Evolutionary conservation across 2,888 invertebrate genomes (phyloP), one percentile per base, ranked within the genome.

Genomic region (Tribolium freemani): DNA sequence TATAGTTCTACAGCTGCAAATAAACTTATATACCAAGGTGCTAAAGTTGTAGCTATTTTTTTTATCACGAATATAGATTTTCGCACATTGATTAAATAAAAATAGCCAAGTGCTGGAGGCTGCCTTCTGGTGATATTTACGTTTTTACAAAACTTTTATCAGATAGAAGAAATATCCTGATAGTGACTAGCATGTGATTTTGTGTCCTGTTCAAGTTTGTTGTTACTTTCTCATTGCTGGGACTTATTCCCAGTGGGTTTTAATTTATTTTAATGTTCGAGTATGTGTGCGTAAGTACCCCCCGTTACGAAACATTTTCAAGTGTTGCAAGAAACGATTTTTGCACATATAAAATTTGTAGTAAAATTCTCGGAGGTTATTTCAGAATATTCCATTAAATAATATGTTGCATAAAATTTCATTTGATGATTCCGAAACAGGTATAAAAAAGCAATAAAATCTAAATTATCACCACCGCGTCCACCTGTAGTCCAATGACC

Each of bases 391-490:
- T 64, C 63, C 63, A 71, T 71, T 57, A 67, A 60, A 71, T 71
- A 71, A 71, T 58, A 60, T 60, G 67, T 71, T 70, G 70, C 60
- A 60, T 73, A 67, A 70, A 67, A 73, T 73, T 73, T 51, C 73
- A 79, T 81, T 81, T 81, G 81, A 81, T 78, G 81, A 79, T 79
- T 72, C 81, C 81, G 80, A 82, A 82, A 78, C 79, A 76, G 74
- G 74, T 75, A 80, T 80, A 80, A 81, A 81, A 81, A 77, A 68
- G 76, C 78, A 74, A 78, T 81, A 81, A 82, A 81, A 77, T 76
- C 74, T 78, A 80, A 81, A 80, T 79, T 80, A 80, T 78, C 75
- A 78, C 81, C 80, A 76, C 73, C 71, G 54, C 74, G 76, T 80
- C 80, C 80, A 79, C 78, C 80, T 79, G 80, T 77, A 72, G 66